These are phyloP conservation scores for Portevinia maculata DNA, from an alignment of 2,888 invertebrate genomes.

Conservation along the genomic window DNA sequence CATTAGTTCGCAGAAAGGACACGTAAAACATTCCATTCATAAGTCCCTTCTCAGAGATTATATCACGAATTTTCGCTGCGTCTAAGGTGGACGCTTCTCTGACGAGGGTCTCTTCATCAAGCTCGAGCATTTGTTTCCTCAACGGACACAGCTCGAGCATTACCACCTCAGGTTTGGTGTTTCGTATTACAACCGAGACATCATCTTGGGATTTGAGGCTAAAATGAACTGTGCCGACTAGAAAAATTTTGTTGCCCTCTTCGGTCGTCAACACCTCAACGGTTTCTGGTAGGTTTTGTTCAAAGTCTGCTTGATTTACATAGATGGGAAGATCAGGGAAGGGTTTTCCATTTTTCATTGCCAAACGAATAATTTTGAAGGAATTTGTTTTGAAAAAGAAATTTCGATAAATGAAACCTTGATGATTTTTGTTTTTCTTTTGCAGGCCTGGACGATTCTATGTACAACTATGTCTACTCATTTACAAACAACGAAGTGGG, in stretches of 20 bases:
- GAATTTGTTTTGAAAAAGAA: constrained; percentile 23
- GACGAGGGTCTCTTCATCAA: constrained; percentile 93
- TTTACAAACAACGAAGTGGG: constrained; percentile 92
- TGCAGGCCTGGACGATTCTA: constrained; percentile 83
- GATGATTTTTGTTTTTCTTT: constrained; percentile 34
- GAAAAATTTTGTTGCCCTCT: constrained; percentile 91
- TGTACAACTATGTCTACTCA: constrained; percentile 90
- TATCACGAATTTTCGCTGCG: constrained; percentile 85
- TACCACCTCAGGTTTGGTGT: constrained; percentile 87
- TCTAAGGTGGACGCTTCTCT: constrained; percentile 92
- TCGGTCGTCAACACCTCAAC: constrained; percentile 89
- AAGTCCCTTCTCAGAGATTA: constrained; percentile 71
- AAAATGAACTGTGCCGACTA: constrained; percentile 98
- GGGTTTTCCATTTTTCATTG: constrained; percentile 44
- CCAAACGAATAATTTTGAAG: constrained; percentile 25
- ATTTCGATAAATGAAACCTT: constrained; percentile 38
- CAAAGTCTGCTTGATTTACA: constrained; percentile 72
- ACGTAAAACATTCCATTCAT: constrained; percentile 90
- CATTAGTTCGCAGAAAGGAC: constrained; percentile 93
- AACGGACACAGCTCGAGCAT: constrained; percentile 95
- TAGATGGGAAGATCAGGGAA: constrained; percentile 24
- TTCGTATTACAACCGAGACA: constrained; percentile 86
- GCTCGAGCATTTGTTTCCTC: constrained; percentile 91
- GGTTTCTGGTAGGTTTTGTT: constrained; percentile 83
- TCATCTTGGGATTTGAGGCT: constrained; percentile 95